Base-by-base conservation (phyloP, 2,113 vertebrate genomes). In the Butorides virescens region DNA sequence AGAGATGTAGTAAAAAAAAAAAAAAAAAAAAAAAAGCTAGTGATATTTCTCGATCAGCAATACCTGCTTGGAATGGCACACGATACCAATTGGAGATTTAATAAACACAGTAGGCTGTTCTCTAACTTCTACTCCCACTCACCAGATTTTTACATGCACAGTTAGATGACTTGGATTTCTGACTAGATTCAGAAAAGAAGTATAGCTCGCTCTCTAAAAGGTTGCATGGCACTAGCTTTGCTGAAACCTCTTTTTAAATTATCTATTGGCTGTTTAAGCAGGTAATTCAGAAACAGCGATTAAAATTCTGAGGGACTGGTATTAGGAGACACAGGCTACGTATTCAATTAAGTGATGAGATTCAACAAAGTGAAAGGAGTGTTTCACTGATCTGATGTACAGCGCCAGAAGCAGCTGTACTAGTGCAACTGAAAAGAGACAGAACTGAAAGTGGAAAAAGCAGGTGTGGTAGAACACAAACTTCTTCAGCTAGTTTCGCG, bases 41-140 rank as follows among this genome's bases (percentile, higher is more conserved):
- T 42, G 29, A 10, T 52, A 83, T 17, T 59, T 18, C 67, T 79
- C 18, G 25, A 74, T 22, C n/a, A 74, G 61, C 21, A 74, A 55
- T 23, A 50, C 19, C n/a, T 36, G 37, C 53, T 46, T 65, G 30
- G 44, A 88, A 76, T 5, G 6, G 61, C 62, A 56, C 20, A 32
- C 10, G 22, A 62, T 13, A 2, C 0, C 30, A 62, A 13, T 0
- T 72, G 14, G 25, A 46, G 37, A 15, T 8, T 78, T 70, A 86
- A 55, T 20, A 75, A 82, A 75, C 18, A 47, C 59, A 32, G 7
- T 3, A 62, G 30, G 62, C 66, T 82, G 50, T 46, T 93, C 63
- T 66, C 49, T 27, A 73, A 55, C 29, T 62, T 44, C 78, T 68
- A 1, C 36, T 72, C 85, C 74, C 58, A 85, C 66, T 61, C 85